These are phyloP conservation scores for Enteromius thamalakanensis DNA, from an alignment of 2,797 vertebrate genomes.

Conservation along the genomic window DNA sequence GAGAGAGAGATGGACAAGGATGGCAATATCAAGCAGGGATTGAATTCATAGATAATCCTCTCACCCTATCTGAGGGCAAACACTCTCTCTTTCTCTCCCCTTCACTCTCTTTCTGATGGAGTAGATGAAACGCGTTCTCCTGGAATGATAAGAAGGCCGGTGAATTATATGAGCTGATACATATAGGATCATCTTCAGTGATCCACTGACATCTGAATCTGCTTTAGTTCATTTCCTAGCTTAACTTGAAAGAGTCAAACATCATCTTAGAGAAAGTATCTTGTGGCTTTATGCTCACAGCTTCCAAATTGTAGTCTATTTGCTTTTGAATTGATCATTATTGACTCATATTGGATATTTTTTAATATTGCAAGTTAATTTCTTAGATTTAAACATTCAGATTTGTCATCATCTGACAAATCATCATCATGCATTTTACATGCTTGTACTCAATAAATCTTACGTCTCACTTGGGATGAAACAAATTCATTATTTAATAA, in stretches of 20 bases:
- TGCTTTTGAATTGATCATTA: no score
- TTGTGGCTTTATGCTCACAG: not conserved
- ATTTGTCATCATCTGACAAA: not conserved
- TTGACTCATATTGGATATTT: not conserved
- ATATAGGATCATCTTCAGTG: constrained; percentile 30
- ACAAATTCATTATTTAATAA: not conserved
- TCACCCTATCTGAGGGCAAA: constrained; percentile 52
- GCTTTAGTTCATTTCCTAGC: constrained; percentile 16
- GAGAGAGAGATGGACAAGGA: constrained; percentile 45
- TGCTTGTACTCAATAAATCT: not conserved
- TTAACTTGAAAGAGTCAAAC: constrained; percentile 12
- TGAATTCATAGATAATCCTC: constrained; percentile 62
- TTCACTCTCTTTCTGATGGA: constrained; percentile 26
- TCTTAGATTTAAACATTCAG: not conserved
- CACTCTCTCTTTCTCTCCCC: constrained; percentile 31
- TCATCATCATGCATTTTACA: not conserved
- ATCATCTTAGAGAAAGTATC: not conserved
- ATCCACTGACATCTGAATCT: constrained; percentile 38
- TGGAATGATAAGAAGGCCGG: constrained; percentile 35
- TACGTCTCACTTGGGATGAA: not conserved
- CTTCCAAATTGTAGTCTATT: not conserved
- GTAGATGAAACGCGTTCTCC: constrained; percentile 36
- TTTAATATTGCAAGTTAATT: not conserved
- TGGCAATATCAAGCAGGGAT: constrained; percentile 62
- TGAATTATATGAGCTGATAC: constrained; percentile 40